These are phyloP conservation scores for Cacatua alba DNA, from an alignment of 2,113 vertebrate species.

Conservation along the genomic window DNA sequence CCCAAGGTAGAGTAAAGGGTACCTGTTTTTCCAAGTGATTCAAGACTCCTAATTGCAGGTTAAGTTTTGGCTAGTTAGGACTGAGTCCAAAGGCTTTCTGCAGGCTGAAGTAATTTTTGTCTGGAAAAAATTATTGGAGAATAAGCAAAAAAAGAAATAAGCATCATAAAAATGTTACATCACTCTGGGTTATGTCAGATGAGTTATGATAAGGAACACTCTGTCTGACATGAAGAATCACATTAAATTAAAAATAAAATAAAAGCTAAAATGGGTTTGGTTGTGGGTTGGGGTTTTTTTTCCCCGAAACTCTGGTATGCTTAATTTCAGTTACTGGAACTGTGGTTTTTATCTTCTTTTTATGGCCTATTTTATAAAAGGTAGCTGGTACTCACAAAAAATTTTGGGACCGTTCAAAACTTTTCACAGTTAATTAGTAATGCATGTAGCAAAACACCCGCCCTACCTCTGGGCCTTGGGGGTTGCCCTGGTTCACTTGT, in stretches of 20 bases:
- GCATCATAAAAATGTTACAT: conserved; percentile 29
- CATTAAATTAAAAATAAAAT: conserved; percentile 14
- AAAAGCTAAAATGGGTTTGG: neutral
- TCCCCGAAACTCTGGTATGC: neutral
- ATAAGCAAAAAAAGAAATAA: neutral
- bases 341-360: conserved; percentile 34
- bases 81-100: conserved; percentile 9
- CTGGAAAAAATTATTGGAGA: conserved; percentile 17
- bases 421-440: conserved; percentile 78
- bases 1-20: conserved; percentile 11
- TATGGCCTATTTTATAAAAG: conserved; percentile 64
- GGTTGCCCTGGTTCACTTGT: conserved; percentile 68
- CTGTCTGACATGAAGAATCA: conserved; percentile 8
- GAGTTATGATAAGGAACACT: conserved; percentile 36
- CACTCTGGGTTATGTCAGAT: conserved; percentile 27
- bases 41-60: conserved; percentile 40
- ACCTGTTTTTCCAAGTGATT: conserved; percentile 46
- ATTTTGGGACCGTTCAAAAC: conserved; percentile 62
- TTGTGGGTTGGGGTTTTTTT: neutral
- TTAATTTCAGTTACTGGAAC: conserved; percentile 63
- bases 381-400: conserved; percentile 67
- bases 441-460: conserved; percentile 70
- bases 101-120: conserved; percentile 41
- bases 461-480: conserved; percentile 67
- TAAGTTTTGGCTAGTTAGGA: conserved; percentile 42